Evolutionary conservation across 2,797 vertebrate genomes (phyloP), one percentile per base, ranked within the genome.

Genomic region (Anomalospiza imberbis): DNA sequence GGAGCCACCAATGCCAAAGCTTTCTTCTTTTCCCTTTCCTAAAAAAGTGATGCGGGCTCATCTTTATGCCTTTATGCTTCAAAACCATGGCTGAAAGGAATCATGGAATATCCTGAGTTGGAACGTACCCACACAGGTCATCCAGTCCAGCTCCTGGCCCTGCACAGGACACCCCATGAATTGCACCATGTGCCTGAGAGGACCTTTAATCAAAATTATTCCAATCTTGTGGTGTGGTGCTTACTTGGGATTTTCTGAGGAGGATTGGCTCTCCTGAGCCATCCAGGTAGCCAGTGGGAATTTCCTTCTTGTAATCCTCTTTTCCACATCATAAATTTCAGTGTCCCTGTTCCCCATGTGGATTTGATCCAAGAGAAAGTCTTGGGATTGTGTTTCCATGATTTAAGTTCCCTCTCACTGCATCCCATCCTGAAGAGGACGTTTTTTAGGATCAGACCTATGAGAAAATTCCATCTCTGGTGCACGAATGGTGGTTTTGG

Each of bases 1-100:
- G 42, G 38, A 66, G 3, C 40, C 8, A 4, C 57, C 26, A 12
- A 2, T 2, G 8, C 5, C 54, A 51, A 65, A 80, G 5, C 13
- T 55, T 65, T 68, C 26, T 13, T 47, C 20, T 83, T 63, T 48
- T 50, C 34, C 17, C 25, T 57, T 42, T 70, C 54, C 60, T 66
- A 34, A 57, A 50, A 31, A 32, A 58, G 9, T 1, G 0, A 4
- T 2, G 1, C 17, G 16, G 15, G 20, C 17, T 61, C 4, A 1
- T 61, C 65, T 89, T 47, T 29, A 31, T 77, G 34, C 38, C 42
- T 42, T 65, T 79, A 4, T 38, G 13, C 38, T 57, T 22, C 12
- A 5, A 32, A 78, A 36, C 24, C 5, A 6, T 6, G 26, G 3
- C 45, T 53, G 22, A 34, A 76, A 76, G 32, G 34, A 66, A 9